Base-by-base conservation (phyloP, 2,113 vertebrate genomes). In the Plecturocebus donacophilus region DNA sequence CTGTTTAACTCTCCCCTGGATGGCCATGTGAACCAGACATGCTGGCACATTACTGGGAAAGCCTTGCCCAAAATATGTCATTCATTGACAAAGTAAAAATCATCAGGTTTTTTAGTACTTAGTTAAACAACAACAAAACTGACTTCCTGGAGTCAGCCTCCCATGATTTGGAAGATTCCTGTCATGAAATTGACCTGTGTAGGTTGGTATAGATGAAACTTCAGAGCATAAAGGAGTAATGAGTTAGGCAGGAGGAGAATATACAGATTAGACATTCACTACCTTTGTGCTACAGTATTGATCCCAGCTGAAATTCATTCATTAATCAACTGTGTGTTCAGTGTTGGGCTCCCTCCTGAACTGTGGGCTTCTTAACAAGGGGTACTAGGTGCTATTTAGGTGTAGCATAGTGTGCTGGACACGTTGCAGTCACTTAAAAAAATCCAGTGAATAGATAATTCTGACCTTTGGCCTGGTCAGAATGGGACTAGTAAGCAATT, bases 401-500 rank as follows among this genome's bases (percentile, higher is more conserved):
- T 54, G 30, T 64, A 58, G 42, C 30, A 73, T 2, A 61, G n/a
- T 66, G 14, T 58, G 35, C 45, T 83, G 14, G 42, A 25, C n/a
- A 77, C 4, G 7, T 25, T 61, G n/a, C 21, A 80, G 47, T 35
- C 45, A 32, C 88, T 83, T 76, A 75, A 91, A 86, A 87, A 84
- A 47, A 75, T 47, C 84, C 10, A 71, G 23, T 66, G 54, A 95
- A 70, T 76, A 25, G 40, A 49, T 70, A 87, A 75, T 71, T 87
- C 64, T 81, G 56, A 64, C 16, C 54, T 66, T 91, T 61, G 52
- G 52, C 45, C 19, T 87, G 52, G 35, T 66, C 84, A 61, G 38
- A 89, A 97, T 73, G 52, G 54, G 16, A 49, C 42, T 42, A 90
- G 35, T 92, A 83, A 90, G 38, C 58, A 93, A 58, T 68, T 91